These are phyloP conservation scores for Asbolus verrucosus DNA, from an alignment of 1,140 invertebrate species.

Conservation along the genomic window DNA sequence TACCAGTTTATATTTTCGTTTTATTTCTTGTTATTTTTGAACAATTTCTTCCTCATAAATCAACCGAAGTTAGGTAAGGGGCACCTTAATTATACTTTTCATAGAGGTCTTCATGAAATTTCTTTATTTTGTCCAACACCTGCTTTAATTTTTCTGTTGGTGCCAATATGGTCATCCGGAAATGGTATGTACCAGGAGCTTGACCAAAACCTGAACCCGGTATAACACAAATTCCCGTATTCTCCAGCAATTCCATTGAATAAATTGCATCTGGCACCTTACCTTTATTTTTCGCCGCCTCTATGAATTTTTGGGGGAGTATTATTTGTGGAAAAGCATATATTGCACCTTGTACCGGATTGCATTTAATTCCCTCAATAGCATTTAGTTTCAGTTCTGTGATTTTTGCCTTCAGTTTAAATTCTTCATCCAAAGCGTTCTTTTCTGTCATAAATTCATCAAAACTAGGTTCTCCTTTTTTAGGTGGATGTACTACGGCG, in stretches of 20 bases:
- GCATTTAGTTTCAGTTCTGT: constrained; percentile 92
- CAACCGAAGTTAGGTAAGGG: no score
- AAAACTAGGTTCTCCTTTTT: constrained; percentile 86
- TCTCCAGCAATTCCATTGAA: constrained; percentile 92
- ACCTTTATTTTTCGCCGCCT: constrained; percentile 78
- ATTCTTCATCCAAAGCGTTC: constrained; percentile 79
- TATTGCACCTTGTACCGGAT: constrained; percentile 95
- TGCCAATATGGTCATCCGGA: constrained; percentile 89
- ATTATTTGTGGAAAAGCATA: constrained; percentile 92
- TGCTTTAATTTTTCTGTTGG: constrained; percentile 85
- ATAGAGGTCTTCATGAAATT: constrained; percentile 90
- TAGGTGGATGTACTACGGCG: constrained; percentile 83
- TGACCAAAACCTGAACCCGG: constrained; percentile 97
- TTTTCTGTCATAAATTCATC: constrained; percentile 84
- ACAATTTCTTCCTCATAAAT: no score
- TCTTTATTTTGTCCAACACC: constrained; percentile 87
- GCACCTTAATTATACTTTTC: constrained; percentile 76
- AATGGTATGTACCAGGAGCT: constrained; percentile 92
- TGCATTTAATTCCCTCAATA: constrained; percentile 91
- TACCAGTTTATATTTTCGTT: no score
- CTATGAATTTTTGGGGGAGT: constrained; percentile 82
- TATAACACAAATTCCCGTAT: constrained; percentile 90
- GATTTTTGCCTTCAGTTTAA: constrained; percentile 76
- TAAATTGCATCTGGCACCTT: constrained; percentile 92
- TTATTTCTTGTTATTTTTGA: no score